Percentiles rank a stretch among this genome's conserved stretches.
Conservation (phyloP, 1,140 invertebrate species). For the Melipona quadrifasciata region DNA sequence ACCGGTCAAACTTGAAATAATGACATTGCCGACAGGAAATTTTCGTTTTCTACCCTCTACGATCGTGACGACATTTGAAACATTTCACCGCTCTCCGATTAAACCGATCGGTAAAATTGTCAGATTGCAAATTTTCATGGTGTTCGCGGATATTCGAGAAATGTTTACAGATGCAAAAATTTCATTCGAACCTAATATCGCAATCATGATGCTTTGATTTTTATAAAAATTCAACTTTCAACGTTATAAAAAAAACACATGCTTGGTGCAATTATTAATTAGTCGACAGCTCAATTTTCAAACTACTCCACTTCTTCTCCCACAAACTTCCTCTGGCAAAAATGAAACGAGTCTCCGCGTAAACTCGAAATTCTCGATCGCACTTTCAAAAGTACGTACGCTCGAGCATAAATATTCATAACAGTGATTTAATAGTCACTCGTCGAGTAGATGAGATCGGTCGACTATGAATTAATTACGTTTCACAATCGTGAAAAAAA, state of each 20-base stretch:
- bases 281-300: too few relatives aligned
- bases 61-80: background rate
- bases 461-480: background rate
- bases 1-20: background rate
- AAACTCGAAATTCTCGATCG: background rate
- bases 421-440: background rate
- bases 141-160: too few relatives aligned
- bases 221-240: too few relatives aligned
- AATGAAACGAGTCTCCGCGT: background rate
- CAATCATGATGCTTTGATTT: too few relatives aligned
- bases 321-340: background rate
- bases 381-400: background rate
- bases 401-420: background rate
- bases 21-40: background rate
- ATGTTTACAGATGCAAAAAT: too few relatives aligned
- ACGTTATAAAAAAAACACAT: too few relatives aligned
- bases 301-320: too few relatives aligned
- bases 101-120: background rate
- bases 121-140: background rate
- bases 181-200: too few relatives aligned
- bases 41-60: background rate
- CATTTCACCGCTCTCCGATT: background rate
- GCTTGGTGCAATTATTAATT: too few relatives aligned
- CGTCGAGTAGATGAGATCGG: background rate
- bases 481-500: background rate